Evolutionary conservation across 1,140 invertebrate genomes (phyloP), one percentile per base, ranked within the genome.

Genomic region (Drosophila kurseongensis): DNA sequence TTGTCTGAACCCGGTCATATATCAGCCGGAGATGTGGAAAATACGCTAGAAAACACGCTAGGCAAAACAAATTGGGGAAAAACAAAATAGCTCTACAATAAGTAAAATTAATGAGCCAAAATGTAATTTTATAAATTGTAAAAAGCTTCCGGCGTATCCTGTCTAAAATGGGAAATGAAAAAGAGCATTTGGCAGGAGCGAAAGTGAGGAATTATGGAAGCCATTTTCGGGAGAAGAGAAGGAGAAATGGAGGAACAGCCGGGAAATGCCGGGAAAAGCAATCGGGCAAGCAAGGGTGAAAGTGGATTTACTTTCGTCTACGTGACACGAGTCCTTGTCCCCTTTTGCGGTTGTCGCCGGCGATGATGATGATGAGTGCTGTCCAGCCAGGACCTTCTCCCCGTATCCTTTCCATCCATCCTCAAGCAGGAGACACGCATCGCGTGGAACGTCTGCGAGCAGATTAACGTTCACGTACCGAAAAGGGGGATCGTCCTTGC

Each of bases 91-190:
- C 67, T 60, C 47, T 77, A 48, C 83, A 88, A 89, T 89, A 84
- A 90, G 84, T 84, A 84, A 89, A 89, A 89, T 89, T 89, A 89
- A 89, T 89, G 84, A 89, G 85, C 52, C 85, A 78, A 84, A 80
- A 78, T 80, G 80, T 78, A 88, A 88, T 88, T 88, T 89, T 89
- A 88, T 88, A 89, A 80, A 88, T 88, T 88, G 84, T 88, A 60
- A 89, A 88, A 80, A 75, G 80, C 84, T 88, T 84, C 84, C 85
- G 80, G 84, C 65, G 69, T 67, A 78, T 88, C 79, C 52, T 45
- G 56, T 54, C 54, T 59, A 68, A 74, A 81, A 47, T 61, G 29
- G 38, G 36, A 73, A 74, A 79, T 50, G 42, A 47, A 59, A 45
- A 67, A 63, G 45, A 68, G 40, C 29, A 77, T 62, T 59, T 60